phyloP scores from a whole-genome alignment of 2,113 vertebrate genomes.

The Catharus minimus region DNA sequence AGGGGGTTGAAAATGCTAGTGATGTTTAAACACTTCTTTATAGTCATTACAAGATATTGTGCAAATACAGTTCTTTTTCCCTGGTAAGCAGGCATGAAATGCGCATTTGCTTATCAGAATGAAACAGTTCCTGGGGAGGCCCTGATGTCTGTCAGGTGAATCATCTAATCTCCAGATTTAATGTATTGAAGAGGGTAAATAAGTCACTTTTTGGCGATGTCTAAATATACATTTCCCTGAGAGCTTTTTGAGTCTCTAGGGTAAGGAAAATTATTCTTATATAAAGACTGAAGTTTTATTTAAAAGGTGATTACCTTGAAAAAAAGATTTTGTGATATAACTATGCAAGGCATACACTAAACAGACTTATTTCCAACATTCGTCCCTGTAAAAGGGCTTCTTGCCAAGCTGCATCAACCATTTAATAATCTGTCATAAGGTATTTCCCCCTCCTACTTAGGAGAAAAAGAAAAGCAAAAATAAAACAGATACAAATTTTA shows the following conservation, averaged over 20 bases:
- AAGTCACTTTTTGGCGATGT: conserved; percentile 11
- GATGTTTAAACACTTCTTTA: conserved; percentile 27
- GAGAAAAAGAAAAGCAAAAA: neutral
- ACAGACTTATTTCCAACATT: neutral
- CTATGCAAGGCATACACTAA: neutral
- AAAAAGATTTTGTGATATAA: neutral
- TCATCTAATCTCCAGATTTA: conserved; percentile 12
- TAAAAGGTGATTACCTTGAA: neutral
- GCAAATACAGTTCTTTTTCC: conserved; percentile 30
- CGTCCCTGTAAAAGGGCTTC: neutral
- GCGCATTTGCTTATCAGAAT: conserved; percentile 35
- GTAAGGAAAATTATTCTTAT: neutral
- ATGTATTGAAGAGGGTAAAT: conserved; percentile 1
- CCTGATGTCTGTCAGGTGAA: conserved; percentile 44
- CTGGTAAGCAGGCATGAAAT: conserved; percentile 13
- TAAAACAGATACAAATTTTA: neutral
- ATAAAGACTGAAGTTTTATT: neutral
- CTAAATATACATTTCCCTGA: neutral
- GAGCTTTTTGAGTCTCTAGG: neutral
- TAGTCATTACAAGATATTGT: conserved; percentile 31
- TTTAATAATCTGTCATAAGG: conserved; percentile 4
- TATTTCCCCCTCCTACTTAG: neutral
- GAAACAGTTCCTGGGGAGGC: conserved; percentile 8
- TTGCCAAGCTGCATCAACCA: neutral
- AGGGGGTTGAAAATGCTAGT: neutral